Base-by-base conservation (phyloP, 2,797 vertebrate genomes). In the Arrhamphus sclerolepis region DNA sequence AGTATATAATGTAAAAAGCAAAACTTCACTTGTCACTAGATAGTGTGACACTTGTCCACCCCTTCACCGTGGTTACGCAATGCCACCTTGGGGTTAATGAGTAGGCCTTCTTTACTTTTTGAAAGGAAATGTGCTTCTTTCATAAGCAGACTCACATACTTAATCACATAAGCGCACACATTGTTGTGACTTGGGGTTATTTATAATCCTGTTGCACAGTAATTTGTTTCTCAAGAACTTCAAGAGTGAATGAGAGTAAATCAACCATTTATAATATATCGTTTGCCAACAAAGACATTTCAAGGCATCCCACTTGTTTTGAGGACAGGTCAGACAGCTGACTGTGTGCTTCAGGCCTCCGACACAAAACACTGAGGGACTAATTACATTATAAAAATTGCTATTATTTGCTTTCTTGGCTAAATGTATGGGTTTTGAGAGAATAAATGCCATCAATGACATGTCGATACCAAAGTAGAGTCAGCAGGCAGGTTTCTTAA, bases 41-140 rank as follows among this genome's bases (percentile, higher is more conserved):
- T 63, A 29, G 39, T 54, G 62, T 29, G 3, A 34, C 10, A 34
- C 31, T 9, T 34, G 24, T 83, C 79, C 62, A 81, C 73, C 62
- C 64, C 48, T 54, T 46, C 29, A 20, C 34, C 41, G 51, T 19
- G 49, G 81, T 88, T 85, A 59, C 59, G 66, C 66, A 75, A 66
- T 62, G 0, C n/a, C 41, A 6, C 59, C 49, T 59, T 17, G n/a
- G 42, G 72, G 86, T 90, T 89, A 89, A 89, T 87, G 61, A 84
- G 62, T 85, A 78, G 48, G 6, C 62, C 31, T 55, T 20, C 22
- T 41, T 14, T 8, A 41, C 16, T 41, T 31, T 17, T 54, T 7
- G 16, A 55, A 44, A 5, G 28, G 42, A 34, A 34, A 34, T 29
- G 7, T 28, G 51, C 29, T 28, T 46, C 19, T 14, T 53, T 28